phyloP scores from a whole-genome alignment of 2,113 vertebrate genomes.

The Phrynosoma blainvillii region DNA sequence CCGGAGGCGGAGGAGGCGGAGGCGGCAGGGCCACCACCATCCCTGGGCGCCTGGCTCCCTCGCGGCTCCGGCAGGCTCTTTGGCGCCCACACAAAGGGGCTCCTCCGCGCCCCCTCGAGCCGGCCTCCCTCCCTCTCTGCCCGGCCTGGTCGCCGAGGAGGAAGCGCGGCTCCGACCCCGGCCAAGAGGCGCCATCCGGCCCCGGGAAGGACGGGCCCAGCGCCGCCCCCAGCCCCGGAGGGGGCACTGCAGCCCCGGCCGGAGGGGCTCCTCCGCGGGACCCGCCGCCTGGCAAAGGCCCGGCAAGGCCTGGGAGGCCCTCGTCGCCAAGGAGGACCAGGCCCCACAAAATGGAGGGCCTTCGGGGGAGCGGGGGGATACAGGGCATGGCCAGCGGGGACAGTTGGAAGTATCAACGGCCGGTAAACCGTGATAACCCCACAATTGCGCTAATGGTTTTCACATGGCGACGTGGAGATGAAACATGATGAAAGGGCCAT shows the following conservation, averaged over 20 bases:
- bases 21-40: no score
- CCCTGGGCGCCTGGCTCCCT: no score
- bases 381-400: no score
- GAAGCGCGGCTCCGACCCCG: background rate
- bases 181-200: constrained; percentile 28
- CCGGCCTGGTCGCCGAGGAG: background rate
- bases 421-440: no score
- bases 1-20: background rate
- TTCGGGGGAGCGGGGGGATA: no score
- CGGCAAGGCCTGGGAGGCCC: background rate
- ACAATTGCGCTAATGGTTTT: background rate
- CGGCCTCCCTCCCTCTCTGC: background rate
- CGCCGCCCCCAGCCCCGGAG: constrained; percentile 31
- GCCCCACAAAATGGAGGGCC: background rate
- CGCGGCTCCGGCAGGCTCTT: no score
- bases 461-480: background rate
- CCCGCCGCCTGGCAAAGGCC: background rate
- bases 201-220: background rate
- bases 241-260: background rate
- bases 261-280: background rate
- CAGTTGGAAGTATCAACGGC: no score
- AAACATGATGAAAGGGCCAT: no score
- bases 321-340: background rate
- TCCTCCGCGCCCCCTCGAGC: background rate
- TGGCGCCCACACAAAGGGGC: constrained; percentile 30